Percentiles rank a stretch among this genome's conserved stretches.
phyloP scores from a whole-genome alignment of 2,113 vertebrate genomes.

The Trogon melanurus region DNA sequence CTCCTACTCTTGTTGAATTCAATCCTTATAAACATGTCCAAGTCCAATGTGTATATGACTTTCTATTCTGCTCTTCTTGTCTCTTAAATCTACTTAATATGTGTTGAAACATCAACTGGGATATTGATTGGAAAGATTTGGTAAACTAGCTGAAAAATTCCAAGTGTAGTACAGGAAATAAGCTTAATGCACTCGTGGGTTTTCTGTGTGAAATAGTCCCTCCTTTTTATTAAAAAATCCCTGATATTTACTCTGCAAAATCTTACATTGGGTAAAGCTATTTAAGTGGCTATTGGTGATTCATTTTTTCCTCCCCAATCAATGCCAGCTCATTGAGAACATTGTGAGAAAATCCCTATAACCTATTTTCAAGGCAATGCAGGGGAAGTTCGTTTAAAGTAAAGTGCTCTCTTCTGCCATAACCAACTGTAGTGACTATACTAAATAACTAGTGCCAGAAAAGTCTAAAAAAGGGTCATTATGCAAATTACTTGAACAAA shows the following conservation, averaged over 20 bases:
- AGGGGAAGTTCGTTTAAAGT: background rate
- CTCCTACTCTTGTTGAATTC: background rate
- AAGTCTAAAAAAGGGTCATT: background rate
- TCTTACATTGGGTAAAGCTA: background rate
- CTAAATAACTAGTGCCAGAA: background rate
- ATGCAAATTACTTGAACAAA: background rate
- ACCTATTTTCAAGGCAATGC: background rate
- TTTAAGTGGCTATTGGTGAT: background rate
- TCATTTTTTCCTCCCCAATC: background rate
- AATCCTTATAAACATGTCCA: background rate
- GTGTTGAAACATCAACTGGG: background rate
- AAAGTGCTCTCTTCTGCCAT: background rate
- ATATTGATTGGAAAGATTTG: background rate
- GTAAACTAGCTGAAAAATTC: background rate
- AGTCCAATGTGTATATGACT: background rate
- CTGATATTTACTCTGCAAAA: conserved; percentile 13
- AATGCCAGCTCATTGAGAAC: background rate
- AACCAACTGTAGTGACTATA: background rate
- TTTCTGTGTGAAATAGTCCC: background rate
- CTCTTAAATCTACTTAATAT: background rate
- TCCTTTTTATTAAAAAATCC: background rate
- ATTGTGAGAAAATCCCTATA: background rate
- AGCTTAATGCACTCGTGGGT: background rate
- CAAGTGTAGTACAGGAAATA: background rate
- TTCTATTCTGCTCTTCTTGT: background rate